Evolutionary conservation across 2,888 invertebrate genomes (phyloP), one percentile per base, ranked within the genome.

Genomic region (Alloplasta piceator): DNA sequence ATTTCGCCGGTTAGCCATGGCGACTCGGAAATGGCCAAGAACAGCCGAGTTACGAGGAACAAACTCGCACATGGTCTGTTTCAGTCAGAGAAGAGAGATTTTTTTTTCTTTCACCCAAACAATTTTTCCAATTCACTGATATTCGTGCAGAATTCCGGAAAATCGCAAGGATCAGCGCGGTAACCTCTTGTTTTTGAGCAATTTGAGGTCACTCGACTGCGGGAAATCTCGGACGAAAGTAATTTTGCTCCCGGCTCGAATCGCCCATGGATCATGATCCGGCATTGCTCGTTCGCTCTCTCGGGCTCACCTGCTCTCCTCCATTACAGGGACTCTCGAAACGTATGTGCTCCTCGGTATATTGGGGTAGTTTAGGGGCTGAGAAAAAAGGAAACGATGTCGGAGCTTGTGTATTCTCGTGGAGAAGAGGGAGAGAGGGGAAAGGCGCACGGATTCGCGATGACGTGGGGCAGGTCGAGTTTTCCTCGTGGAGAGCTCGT

Each of bases 1-100:
- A 78, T 78, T 78, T 78, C 39, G 67, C 55, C 72, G 56, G 72
- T 12, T 43, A 55, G 72, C 67, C 48, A 38, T 55, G 38, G 52
- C 36, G 61, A 55, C 72, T 67, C 46, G 67, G 60, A 60, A 78
- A 78, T 60, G 71, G 43, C 36, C 46, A 36, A 38, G 52, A 66
- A 39, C 10, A 12, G 5, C 4, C 10, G 50, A 50, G 50, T 4
- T 4, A 50, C 12, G 6, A 1, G 26, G 26, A 26, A 26, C 26
- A 26, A 26, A 26, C 26, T 26, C 26, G 26, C 26, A 26, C 26
- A 26, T 26, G 26, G 26, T 26, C 26, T 26, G 26, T 26, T 26
- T 3, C 26, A 26, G 26, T 3, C 26, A 26, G 26, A 26, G 26
- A 26, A 26, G 26, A 26, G 26, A 3, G 26, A 2, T 26, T 26